Conservation (phyloP, 2,113 vertebrate species). For the Puntigrus tetrazona region DNA sequence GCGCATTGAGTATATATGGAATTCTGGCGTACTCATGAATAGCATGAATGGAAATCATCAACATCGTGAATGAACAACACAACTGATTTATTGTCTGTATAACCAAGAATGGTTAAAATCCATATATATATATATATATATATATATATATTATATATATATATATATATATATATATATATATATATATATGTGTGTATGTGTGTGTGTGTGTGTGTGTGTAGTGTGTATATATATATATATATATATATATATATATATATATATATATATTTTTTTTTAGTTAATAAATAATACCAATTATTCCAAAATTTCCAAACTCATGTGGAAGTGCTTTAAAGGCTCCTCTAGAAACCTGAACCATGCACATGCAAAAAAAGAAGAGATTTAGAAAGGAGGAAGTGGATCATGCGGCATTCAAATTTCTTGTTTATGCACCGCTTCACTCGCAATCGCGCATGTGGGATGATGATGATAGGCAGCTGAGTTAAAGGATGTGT, state of each 20-base stretch:
- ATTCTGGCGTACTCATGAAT: not conserved
- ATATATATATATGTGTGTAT: too few relatives aligned
- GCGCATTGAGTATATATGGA: not conserved
- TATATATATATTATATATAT: not conserved
- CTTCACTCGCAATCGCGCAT: conserved; percentile 66
- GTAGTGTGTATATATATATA: too few relatives aligned
- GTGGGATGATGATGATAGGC: conserved; percentile 79
- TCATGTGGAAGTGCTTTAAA: not conserved
- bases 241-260: too few relatives aligned
- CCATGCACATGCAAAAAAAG: not conserved
- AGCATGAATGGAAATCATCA: not conserved
- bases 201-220: too few relatives aligned
- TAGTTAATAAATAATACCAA: too few relatives aligned
- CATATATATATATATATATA: too few relatives aligned
- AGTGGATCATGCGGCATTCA: not conserved
- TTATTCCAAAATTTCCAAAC: not conserved
- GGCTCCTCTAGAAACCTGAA: not conserved
- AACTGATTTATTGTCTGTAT: not conserved
- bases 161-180: too few relatives aligned
- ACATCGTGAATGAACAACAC: not conserved
- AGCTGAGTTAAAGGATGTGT: conserved; percentile 77
- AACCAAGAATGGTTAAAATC: not conserved
- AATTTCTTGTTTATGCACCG: not conserved
- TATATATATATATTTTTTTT: too few relatives aligned
- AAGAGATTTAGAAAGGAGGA: not conserved